Evolutionary conservation across 2,888 invertebrate genomes (phyloP).

Genomic region (Caenorhabditis becei): DNA sequence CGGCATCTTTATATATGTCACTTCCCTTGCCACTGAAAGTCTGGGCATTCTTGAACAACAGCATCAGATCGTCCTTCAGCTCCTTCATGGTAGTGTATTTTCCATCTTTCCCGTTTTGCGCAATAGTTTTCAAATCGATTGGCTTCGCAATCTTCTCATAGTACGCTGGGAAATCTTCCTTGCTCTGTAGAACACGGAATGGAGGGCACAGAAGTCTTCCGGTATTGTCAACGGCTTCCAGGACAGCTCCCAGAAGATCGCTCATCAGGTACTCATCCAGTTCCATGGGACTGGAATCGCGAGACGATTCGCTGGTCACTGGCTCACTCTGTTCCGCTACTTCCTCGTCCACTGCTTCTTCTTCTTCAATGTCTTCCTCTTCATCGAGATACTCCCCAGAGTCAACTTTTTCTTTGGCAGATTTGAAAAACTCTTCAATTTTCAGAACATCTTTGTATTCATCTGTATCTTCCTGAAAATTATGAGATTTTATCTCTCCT

Average conservation of each 20-base stretch:
- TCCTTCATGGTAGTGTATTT: slow-evolving; percentile 89
- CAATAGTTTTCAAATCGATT: slow-evolving; percentile 94
- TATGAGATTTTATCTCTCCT: neutral
- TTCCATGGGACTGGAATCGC: slow-evolving; percentile 83
- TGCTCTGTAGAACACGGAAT: slow-evolving; percentile 94
- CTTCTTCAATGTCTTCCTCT: slow-evolving; percentile 40
- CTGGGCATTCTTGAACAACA: slow-evolving; percentile 96
- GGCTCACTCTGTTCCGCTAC: slow-evolving; percentile 11
- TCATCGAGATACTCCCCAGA: slow-evolving; percentile 54
- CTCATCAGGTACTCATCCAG: slow-evolving; percentile 85
- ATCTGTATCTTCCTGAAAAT: slow-evolving; percentile 86
- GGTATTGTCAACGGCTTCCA: slow-evolving; percentile 89
- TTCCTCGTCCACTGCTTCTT: slow-evolving; percentile 30
- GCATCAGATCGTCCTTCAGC: slow-evolving; percentile 91
- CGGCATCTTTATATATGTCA: slow-evolving; percentile 94
- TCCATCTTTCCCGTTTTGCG: slow-evolving; percentile 87
- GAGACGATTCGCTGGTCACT: slow-evolving; percentile 83
- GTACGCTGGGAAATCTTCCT: slow-evolving; percentile 95
- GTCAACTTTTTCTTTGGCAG: slow-evolving; percentile 54
- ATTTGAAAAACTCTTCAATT: slow-evolving; percentile 87
- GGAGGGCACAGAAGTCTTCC: slow-evolving; percentile 90
- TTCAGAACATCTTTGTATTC: slow-evolving; percentile 94
- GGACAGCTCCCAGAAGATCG: slow-evolving; percentile 91
- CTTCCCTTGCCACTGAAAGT: slow-evolving; percentile 95
- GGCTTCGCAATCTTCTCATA: slow-evolving; percentile 94